A percentile compares a stretch with the other conserved stretches of the same genome.
Evolutionary conservation across 2,797 vertebrate genomes (phyloP).

Genomic region (Epinephelus malabaricus): DNA sequence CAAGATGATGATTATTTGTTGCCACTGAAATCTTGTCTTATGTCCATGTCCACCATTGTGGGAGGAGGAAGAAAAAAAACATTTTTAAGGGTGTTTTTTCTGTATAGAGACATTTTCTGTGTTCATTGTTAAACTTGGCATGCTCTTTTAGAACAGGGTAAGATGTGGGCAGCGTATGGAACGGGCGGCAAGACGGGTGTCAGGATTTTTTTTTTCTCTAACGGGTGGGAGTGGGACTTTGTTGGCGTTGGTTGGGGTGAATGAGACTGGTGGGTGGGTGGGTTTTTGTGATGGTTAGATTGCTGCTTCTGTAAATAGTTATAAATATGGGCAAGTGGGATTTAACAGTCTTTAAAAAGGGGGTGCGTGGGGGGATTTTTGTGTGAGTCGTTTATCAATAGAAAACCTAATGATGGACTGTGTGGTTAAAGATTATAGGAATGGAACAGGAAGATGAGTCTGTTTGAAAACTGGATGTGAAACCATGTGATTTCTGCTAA

Average conservation of each 20-base stretch:
- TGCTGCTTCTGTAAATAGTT: constrained; percentile 89
- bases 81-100: constrained; percentile 83
- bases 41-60: constrained; percentile 75
- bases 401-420: constrained; percentile 68
- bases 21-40: constrained; percentile 81
- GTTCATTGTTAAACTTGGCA: constrained; percentile 89
- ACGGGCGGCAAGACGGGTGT: constrained; percentile 67
- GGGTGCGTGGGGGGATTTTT: constrained; percentile 59
- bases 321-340: constrained; percentile 82
- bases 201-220: constrained; percentile 69
- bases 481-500: constrained; percentile 84
- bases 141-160: constrained; percentile 89
- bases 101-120: constrained; percentile 88
- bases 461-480: constrained; percentile 82
- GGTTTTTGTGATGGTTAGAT: constrained; percentile 84
- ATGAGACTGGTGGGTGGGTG: constrained; percentile 63
- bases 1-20: constrained; percentile 76
- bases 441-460: constrained; percentile 63
- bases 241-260: constrained; percentile 54
- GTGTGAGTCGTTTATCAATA: constrained; percentile 70
- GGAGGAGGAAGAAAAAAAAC: constrained; percentile 65
- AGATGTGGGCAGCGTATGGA: constrained; percentile 76
- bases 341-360: constrained; percentile 72
- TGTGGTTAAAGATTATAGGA: constrained; percentile 62
- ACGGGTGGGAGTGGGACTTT: constrained; percentile 68